phyloP scores from a whole-genome alignment of 2,888 invertebrate species.

The Malachius bipustulatus region DNA sequence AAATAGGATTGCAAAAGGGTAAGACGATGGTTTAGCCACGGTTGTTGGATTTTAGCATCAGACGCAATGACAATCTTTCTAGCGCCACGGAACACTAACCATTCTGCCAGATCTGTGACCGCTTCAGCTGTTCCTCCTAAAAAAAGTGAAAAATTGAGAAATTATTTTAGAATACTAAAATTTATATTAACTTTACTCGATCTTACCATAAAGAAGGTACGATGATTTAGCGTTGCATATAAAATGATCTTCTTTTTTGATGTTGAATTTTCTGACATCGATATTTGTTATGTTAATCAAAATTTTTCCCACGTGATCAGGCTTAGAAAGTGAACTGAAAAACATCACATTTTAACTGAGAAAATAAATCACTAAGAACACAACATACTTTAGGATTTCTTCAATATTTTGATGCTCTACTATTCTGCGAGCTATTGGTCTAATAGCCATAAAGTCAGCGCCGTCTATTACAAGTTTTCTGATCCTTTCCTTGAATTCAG shows the following conservation, averaged over 20 bases:
- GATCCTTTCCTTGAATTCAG: conserved; percentile 44
- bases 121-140: conserved; percentile 30
- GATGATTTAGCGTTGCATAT: conserved; percentile 30
- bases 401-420: conserved; percentile 55
- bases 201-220: conserved; percentile 32
- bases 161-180: too few relatives aligned
- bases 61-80: conserved; percentile 68
- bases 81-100: conserved; percentile 76
- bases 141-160: conserved; percentile 9
- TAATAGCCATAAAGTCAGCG: conserved; percentile 49
- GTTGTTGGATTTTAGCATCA: conserved; percentile 69
- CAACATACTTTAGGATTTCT: conserved; percentile 48
- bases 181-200: too few relatives aligned
- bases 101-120: conserved; percentile 52
- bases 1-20: conserved; percentile 29
- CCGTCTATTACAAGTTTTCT: conserved; percentile 49
- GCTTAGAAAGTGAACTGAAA: conserved; percentile 21
- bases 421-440: conserved; percentile 52
- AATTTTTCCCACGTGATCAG: conserved; percentile 29
- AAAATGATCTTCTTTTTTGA: conserved; percentile 29
- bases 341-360: background rate
- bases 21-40: conserved; percentile 32
- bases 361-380: background rate
- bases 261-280: conserved; percentile 29
- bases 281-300: conserved; percentile 29